phyloP scores from a whole-genome alignment of 1,140 invertebrate genomes.

The Heliconius nattereri region DNA sequence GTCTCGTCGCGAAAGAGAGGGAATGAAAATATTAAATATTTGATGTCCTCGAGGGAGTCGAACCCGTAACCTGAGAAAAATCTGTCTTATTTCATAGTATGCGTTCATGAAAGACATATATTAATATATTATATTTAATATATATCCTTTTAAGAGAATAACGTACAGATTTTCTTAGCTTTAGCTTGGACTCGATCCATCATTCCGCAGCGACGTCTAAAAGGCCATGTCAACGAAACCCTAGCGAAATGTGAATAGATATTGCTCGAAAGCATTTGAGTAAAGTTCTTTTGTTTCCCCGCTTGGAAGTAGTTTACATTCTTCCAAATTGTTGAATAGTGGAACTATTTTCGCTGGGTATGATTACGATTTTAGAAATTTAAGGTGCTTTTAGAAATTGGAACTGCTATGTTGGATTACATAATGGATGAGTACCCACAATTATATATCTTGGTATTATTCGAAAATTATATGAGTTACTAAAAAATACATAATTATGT shows the following conservation, averaged over 20 bases:
- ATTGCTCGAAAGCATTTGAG: constrained; percentile 8
- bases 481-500: no score
- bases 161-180: constrained; percentile 10
- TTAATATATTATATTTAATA: background rate
- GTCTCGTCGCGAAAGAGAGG: no score
- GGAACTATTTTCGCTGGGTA: background rate
- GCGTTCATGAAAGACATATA: background rate
- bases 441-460: no score
- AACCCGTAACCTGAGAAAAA: no score
- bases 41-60: no score
- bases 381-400: background rate
- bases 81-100: background rate
- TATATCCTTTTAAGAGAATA: background rate
- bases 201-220: constrained; percentile 2
- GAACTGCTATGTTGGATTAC: no score
- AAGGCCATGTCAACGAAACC: constrained; percentile 12
- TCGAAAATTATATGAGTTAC: no score
- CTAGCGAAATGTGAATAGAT: constrained; percentile 12
- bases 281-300: constrained; percentile 10
- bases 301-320: constrained; percentile 10
- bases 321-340: constrained; percentile 12
- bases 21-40: no score
- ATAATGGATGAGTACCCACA: no score
- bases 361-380: background rate
- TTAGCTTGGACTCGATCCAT: constrained; percentile 1